Evolutionary conservation across 2,888 invertebrate genomes (phyloP), one percentile per base, ranked within the genome.

Genomic region (Zootermopsis nevadensis): DNA sequence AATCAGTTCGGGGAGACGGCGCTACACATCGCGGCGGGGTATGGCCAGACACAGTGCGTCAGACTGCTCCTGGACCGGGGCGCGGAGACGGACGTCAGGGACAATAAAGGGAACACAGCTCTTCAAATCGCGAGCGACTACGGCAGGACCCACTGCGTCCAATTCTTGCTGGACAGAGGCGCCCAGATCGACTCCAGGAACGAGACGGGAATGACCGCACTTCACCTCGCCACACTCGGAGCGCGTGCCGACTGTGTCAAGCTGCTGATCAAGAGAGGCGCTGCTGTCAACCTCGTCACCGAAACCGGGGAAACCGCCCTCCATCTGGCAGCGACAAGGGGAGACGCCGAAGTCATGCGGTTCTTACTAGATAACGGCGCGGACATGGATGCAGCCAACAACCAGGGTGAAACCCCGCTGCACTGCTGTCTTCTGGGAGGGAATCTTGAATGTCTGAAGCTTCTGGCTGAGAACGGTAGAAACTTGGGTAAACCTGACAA

Each of bases 101-200:
- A 76, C 60, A n/a, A 55, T 31, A 38, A 53, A 35, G 55, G 53
- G 8, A 69, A 72, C 55, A 76, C 72, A 22, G 24, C 76, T 19
- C 35, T 82, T 15, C 74, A 82, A 55, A 48, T 72, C 27, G 82
- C 82, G 12, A 35, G 67, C 8, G 82, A 67, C 35, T 55, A 76
- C 33, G 74, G 72, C 7, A 35, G 38, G 42, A 10, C 12, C 24
- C 1, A 31, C 0, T 27, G 72, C n/a, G 35, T 55, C n/a, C 10
- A 42, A 31, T 15, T 55, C 1, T 60, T 82, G 4, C 74, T 82
- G 33, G 76, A 82, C 76, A 30, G 27, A 27, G 82, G 82, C 53
- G 76, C 76, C 0, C 15, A 12, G 22, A 60, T 80, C 2, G 67
- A 80, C 42, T 66, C 42, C 8, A 7, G 30, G 2, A 80, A 80